A percentile compares a stretch with the other conserved stretches of the same genome.
phyloP scores from a whole-genome alignment of 2,797 vertebrate genomes.

The Sciurus vulgaris region DNA sequence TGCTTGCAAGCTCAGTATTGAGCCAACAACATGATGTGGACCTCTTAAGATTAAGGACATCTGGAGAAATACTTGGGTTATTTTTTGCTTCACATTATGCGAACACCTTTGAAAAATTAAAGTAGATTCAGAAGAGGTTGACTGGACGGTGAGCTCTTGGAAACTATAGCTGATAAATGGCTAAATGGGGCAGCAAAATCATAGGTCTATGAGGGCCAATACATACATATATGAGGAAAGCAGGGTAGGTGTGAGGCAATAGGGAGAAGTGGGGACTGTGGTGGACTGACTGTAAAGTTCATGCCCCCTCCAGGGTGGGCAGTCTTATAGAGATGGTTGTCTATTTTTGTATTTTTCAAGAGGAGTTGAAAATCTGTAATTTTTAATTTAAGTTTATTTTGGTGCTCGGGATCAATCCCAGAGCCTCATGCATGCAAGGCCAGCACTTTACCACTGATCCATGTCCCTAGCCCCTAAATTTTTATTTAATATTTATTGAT shows the following conservation, averaged over 20 bases:
- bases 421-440: not conserved
- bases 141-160: not conserved
- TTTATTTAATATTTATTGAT: constrained; percentile 12
- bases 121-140: not conserved
- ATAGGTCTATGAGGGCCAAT: not conserved
- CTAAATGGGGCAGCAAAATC: not conserved
- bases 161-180: not conserved
- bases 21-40: not conserved
- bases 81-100: not conserved
- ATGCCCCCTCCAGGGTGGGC: too few relatives aligned
- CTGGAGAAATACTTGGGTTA: constrained; percentile 12
- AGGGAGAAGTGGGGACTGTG: not conserved
- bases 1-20: not conserved
- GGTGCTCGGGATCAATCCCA: too few relatives aligned
- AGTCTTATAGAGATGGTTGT: not conserved
- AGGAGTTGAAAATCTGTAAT: not conserved
- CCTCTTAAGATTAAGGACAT: not conserved
- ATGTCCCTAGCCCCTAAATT: not conserved
- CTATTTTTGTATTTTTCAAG: constrained; percentile 52
- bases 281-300: accelerated
- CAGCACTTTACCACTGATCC: not conserved
- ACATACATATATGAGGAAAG: not conserved
- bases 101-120: constrained; percentile 14
- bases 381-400: not conserved
- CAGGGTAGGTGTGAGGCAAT: not conserved